Base-by-base conservation (phyloP, 2,888 invertebrate genomes). In the Netelia melanura region DNA sequence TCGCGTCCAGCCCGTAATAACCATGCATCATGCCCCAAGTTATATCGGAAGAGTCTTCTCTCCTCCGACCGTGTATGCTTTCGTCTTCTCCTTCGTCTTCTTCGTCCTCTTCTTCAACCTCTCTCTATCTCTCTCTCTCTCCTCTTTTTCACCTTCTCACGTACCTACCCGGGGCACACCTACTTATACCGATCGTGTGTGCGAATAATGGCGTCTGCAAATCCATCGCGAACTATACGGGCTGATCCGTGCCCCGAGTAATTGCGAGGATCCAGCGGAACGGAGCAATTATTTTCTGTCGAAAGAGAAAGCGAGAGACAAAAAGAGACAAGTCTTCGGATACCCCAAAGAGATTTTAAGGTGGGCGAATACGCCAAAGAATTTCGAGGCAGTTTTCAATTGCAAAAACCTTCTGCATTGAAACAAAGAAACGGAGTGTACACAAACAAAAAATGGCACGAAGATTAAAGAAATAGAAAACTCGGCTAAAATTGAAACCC, bases 211-310 rank as follows among this genome's bases (percentile, higher is more conserved):
- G 80, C 64, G 65, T 72, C 56, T 64, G 56, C 52, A 14, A 48
- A 68, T 67, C 72, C 61, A 25, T 48, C 48, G 65, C 56, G 17
- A 70, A 86, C 52, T 62, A 23, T 54, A 17, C 85, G 83, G 78
- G 85, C 86, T 77, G 88, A 90, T 84, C 74, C 83, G 58, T 58
- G 58, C 76, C 48, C 64, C 76, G 56, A 81, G 87, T 85, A 87
- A 88, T 87, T 85, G 85, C 86, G 79, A 86, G 71, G 84, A 85
- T 86, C 81, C 83, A 81, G 83, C 85, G 86, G 86, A 86, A 86
- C 84, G 85, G 81, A 79, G 86, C 84, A 86, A 87, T 88, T 88
- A 87, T 86, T 86, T 87, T 87, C 54, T 67, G 67, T 48, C 17
- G 54, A 61, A 81, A 77, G 80, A 64, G 72, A 75, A 80, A 71